Evolutionary conservation across 1,140 invertebrate species (phyloP), one percentile per base, ranked within the genome.

Genomic region (Nephila pilipes): DNA sequence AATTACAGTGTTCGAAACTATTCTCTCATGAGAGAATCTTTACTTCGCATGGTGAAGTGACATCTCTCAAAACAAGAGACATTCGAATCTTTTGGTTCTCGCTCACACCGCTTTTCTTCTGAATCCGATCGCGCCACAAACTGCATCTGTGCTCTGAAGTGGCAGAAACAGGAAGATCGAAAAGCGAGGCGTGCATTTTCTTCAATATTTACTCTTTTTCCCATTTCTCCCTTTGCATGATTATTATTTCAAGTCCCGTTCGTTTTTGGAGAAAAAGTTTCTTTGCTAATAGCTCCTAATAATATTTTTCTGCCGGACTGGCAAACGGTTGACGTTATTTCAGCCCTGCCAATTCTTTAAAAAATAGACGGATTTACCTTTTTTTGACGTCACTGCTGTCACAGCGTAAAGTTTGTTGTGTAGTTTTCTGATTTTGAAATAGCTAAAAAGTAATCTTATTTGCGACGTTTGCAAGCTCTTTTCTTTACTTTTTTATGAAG

Each of bases 161-260:
- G 69, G 69, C 69, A 75, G 58, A 20, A 60, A 60, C 18, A 5
- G 20, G 58, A 60, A 60, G 69, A 75, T 75, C 69, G 80, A 55
- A 81, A 81, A 46, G 38, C 38, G 46, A 25, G 12, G 80, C 80
- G 80, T 81, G 80, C 80, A 55, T 81, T 81, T 46, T 81, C 80
- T 54, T 25, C 80, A 54, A 81, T 81, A 81, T 81, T 81, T 81
- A 81, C 80, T 81, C 46, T 54, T 81, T 81, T 29, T 22, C 22
- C 20, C 80, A 46, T 81, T 81, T 81, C 25, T 55, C 46, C 10
- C 20, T 54, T 25, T 29, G 80, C 80, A 81, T 29, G 80, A 81
- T 55, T 81, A 81, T 81, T 81, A 81, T 81, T 81, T 81, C 80
- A 46, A 46, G 80, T 81, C 80, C 22, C 80, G 46, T 46, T 25